These are phyloP conservation scores for Strongylocentrotus purpuratus DNA, from an alignment of 35 echinoderm and acorn worm genomes.

Conservation along the genomic window DNA sequence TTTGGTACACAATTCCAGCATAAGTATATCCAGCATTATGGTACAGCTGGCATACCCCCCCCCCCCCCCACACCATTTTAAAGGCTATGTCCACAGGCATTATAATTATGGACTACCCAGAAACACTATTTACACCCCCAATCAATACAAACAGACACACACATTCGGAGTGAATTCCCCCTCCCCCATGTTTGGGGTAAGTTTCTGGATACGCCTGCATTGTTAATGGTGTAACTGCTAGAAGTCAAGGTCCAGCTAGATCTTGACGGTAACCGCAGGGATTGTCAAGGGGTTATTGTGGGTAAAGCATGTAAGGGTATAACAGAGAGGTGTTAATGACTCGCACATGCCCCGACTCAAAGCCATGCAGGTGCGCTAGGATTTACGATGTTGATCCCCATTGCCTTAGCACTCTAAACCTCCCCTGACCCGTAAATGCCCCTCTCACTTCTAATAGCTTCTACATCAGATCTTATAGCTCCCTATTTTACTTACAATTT, in stretches of 20 bases:
- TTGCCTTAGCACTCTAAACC: constrained; percentile 9
- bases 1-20: no score
- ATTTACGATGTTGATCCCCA: neutral
- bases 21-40: no score
- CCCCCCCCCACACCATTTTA: no score
- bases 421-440: neutral
- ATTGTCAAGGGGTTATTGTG: neutral
- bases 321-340: constrained; percentile 9
- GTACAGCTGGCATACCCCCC: no score
- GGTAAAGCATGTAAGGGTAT: neutral
- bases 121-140: no score
- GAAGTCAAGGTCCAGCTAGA: neutral
- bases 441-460: neutral
- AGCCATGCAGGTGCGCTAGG: neutral
- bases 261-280: neutral
- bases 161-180: no score
- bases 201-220: neutral
- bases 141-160: no score
- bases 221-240: neutral
- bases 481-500: no score
- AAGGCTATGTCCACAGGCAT: no score
- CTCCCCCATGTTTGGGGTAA: no score
- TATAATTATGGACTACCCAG: no score
- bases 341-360: neutral
- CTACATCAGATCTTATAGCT: no score